Base-by-base conservation (phyloP, 2,113 vertebrate species). In the Budorcas taxicolor region DNA sequence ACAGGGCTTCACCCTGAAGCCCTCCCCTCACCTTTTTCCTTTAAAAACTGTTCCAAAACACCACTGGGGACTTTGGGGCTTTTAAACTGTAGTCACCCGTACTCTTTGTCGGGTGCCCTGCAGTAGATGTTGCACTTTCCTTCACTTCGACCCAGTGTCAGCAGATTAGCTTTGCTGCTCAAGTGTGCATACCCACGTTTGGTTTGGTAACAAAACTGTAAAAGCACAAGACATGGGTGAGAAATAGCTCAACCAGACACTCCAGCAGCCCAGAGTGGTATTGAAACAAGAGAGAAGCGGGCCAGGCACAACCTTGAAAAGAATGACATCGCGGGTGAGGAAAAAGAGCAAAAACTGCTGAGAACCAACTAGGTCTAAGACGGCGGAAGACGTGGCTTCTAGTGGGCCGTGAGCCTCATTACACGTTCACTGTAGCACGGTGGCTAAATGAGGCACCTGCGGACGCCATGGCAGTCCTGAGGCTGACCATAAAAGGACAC, bases 371-470 rank as follows among this genome's bases (percentile, higher is more conserved):
- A 14, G 71, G 71, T 27, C 21, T 36, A 7, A 25, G 21, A 7
- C 0, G 0, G 36, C 0, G 0, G 71, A 25, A 43, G 21, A 74
- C 0, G 36, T 74, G 67, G 0, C 67, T 43, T 25, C 67, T 36
- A 13, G 0, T 0, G 21, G 21, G 12, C 21, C 21, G 1, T 6
- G 5, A 43, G 71, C 71, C 36, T 23, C 21, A 0, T 36, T 6
- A 2, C 21, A 6, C 0, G 36, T 7, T 74, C 71, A 25, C 3
- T 14, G 11, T 7, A 7, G 12, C 71, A 74, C 5, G 1, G 36
- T 3, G 6, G 36, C 11, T 43, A 40, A 14, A 74, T 6, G 36
- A 43, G 3, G 13, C 71, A 6, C 3, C 67, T 21, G 3, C 21
- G 25, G 36, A 19, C 3, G 31, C 62, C n/a, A 36, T 1, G 67